Conservation (phyloP, 2,888 invertebrate species). For the Cantharis lateralis region DNA sequence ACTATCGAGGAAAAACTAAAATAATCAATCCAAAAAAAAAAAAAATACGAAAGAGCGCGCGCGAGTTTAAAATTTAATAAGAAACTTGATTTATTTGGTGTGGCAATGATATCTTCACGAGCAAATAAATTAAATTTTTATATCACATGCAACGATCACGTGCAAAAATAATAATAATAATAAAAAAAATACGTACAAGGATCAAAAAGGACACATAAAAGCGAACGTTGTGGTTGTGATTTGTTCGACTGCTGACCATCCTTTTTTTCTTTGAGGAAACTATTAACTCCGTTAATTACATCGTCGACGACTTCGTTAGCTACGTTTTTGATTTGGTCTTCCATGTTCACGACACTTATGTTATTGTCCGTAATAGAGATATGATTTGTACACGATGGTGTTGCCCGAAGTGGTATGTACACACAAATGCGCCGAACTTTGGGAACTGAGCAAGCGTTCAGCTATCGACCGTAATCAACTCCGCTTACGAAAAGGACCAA, state of each 20-base stretch:
- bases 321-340: conserved; percentile 38
- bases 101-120: background rate
- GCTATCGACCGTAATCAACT: conserved; percentile 24
- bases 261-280: conserved; percentile 43
- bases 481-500: conserved; percentile 26
- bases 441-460: conserved; percentile 25
- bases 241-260: conserved; percentile 33
- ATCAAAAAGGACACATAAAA: conserved; percentile 59
- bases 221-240: conserved; percentile 48
- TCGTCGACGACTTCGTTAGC: conserved; percentile 52
- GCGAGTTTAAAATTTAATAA: background rate
- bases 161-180: background rate
- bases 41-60: background rate
- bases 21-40: background rate
- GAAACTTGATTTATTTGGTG: background rate
- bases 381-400: conserved; percentile 21
- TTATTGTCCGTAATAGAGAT: background rate
- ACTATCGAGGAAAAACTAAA: background rate
- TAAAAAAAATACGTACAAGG: conserved; percentile 56
- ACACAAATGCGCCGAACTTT: conserved; percentile 19
- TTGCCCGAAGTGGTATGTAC: conserved; percentile 22
- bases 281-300: conserved; percentile 48
- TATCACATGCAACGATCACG: background rate
- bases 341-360: conserved; percentile 29
- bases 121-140: background rate